Evolutionary conservation across 2,888 invertebrate genomes (phyloP).

Genomic region (Matsumyia berberina): DNA sequence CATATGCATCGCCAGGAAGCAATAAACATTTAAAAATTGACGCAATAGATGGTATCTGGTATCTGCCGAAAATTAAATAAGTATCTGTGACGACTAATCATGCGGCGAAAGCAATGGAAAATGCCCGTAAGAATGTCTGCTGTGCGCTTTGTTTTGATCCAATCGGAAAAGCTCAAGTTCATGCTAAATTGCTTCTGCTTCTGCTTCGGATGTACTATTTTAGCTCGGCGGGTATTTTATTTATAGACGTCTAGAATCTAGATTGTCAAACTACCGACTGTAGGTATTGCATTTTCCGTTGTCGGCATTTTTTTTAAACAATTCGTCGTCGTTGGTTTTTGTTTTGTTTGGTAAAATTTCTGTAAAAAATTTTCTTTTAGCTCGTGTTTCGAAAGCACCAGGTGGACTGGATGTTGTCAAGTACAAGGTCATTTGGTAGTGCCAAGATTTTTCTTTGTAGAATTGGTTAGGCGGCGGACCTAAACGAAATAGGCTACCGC

Average conservation of each 20-base stretch:
- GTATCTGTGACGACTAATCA: conserved; percentile 3
- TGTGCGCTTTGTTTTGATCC: conserved; percentile 8
- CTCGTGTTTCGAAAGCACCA: conserved; percentile 9
- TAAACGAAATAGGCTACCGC: too few relatives aligned
- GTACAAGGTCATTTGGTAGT: conserved; percentile 41
- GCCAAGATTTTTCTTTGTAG: conserved; percentile 10
- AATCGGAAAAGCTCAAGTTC: conserved; percentile 54
- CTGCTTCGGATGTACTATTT: conserved; percentile 14
- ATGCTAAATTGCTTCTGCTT: conserved; percentile 32
- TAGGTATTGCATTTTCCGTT: conserved; percentile 13
- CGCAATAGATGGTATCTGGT: not conserved
- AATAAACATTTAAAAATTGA: conserved; percentile 5
- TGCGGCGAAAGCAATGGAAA: not conserved
- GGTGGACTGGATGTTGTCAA: conserved; percentile 36
- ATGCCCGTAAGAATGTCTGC: not conserved
- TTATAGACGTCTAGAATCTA: conserved; percentile 7
- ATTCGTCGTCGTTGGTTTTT: not conserved
- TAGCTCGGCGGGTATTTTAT: conserved; percentile 33
- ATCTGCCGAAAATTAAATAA: not conserved
- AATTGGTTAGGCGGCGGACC: not conserved
- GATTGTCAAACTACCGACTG: conserved; percentile 7
- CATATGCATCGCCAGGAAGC: conserved; percentile 1
- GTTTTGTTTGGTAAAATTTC: not conserved
- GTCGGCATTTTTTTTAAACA: conserved; percentile 35
- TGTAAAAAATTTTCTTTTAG: not conserved